phyloP scores from a whole-genome alignment of 2,888 invertebrate species.

The Antheraea assamensis region DNA sequence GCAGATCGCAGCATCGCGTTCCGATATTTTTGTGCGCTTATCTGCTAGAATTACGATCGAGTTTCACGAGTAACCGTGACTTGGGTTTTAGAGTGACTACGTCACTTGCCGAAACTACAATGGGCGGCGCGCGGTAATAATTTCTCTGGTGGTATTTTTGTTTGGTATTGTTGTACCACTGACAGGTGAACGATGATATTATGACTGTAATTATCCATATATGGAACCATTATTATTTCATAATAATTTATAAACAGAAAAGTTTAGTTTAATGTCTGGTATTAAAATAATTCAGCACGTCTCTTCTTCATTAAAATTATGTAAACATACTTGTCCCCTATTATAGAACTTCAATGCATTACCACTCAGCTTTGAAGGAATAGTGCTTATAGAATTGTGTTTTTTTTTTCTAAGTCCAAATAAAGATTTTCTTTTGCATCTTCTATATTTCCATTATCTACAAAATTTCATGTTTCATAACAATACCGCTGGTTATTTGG shows the following conservation, averaged over 20 bases:
- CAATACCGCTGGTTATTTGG: too few species aligned
- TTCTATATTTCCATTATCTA: too few species aligned
- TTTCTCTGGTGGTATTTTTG: conserved; percentile 62
- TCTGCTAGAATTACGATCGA: conserved; percentile 60
- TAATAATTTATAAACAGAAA: neutral
- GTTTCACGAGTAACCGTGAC: conserved; percentile 55
- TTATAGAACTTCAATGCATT: too few species aligned
- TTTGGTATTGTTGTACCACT: conserved; percentile 64
- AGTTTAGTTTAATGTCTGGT: neutral
- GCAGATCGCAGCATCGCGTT: conserved; percentile 56
- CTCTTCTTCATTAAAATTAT: too few species aligned
- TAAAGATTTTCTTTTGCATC: too few species aligned
- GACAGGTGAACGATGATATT: conserved; percentile 57
- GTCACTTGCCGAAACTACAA: conserved; percentile 61
- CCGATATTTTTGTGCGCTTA: conserved; percentile 69
- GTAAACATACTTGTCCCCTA: too few species aligned
- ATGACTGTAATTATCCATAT: conserved; percentile 25
- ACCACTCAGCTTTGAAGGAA: too few species aligned
- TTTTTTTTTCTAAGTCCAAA: too few species aligned
- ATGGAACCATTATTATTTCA: neutral
- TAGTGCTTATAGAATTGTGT: too few species aligned
- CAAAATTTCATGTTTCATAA: too few species aligned
- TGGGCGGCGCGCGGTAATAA: conserved; percentile 66
- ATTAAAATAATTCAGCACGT: neutral
- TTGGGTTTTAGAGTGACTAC: conserved; percentile 39